Percentiles rank a stretch among this genome's conserved stretches.
These are phyloP conservation scores for Acropora yongei DNA, from an alignment of 64 coral and sea anemone species.

Conservation along the genomic window DNA sequence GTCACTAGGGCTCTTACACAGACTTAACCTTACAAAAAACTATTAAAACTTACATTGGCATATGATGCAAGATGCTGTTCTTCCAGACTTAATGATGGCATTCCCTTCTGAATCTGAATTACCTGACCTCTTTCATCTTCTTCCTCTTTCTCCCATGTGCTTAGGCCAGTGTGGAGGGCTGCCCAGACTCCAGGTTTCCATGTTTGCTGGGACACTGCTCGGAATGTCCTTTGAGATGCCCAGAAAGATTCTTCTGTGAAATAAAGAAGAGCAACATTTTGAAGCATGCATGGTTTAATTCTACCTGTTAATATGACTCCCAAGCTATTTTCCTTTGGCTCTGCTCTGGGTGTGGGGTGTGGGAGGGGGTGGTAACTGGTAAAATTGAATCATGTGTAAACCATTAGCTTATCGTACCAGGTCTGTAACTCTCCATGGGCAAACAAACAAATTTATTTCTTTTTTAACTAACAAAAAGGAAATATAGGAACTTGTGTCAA, in stretches of 20 bases:
- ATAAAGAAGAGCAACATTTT: neutral
- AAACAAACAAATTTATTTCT: too few relatives aligned
- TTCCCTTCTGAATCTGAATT: neutral
- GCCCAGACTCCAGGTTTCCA: conserved; percentile 39
- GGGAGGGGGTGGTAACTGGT: neutral
- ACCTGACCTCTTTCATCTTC: conserved; percentile 21
- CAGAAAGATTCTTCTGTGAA: conserved; percentile 17
- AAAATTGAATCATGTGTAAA: neutral
- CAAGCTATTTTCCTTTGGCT: too few relatives aligned
- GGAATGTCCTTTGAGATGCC: conserved; percentile 40
- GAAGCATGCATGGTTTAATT: too few relatives aligned
- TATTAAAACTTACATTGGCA: conserved; percentile 1
- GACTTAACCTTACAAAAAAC: conserved; percentile 2
- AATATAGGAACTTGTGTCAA: too few relatives aligned
- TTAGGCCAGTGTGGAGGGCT: conserved; percentile 4
- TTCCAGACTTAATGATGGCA: conserved; percentile 9
- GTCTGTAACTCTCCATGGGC: conserved; percentile 15
- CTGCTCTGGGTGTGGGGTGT: too few relatives aligned
- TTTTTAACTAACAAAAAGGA: too few relatives aligned
- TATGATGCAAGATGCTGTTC: conserved; percentile 6
- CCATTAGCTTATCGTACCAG: neutral
- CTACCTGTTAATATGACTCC: too few relatives aligned
- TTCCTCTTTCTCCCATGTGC: neutral
- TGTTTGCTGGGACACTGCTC: conserved; percentile 23
- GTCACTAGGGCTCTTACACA: neutral